Percentiles rank a stretch among this genome's conserved stretches.
These are phyloP conservation scores for Semnopithecus entellus DNA, from an alignment of 2,113 vertebrate species.

Conservation along the genomic window DNA sequence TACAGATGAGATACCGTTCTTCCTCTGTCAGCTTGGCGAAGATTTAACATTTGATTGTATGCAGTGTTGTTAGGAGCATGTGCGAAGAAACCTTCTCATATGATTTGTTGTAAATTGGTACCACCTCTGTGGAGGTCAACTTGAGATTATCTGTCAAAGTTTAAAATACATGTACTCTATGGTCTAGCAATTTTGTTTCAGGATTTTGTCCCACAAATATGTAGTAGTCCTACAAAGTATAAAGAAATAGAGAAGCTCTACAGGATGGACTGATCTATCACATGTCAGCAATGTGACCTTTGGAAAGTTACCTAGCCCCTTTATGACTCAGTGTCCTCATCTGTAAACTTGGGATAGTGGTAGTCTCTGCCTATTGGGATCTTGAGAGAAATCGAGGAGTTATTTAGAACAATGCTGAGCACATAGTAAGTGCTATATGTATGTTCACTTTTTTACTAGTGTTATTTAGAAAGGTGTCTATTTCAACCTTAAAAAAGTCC, in stretches of 20 bases:
- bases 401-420: background rate
- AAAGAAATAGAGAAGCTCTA: background rate
- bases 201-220: background rate
- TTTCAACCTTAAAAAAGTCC: background rate
- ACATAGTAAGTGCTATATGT: background rate
- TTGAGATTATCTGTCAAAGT: background rate
- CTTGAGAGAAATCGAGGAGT: background rate
- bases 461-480: background rate
- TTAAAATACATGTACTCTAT: background rate
- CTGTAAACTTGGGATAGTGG: background rate
- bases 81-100: background rate
- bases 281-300: background rate
- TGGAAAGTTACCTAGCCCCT: background rate
- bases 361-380: background rate
- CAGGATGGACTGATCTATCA: background rate
- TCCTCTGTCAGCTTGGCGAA: background rate
- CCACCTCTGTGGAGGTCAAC: background rate
- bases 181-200: background rate
- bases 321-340: background rate
- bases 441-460: background rate
- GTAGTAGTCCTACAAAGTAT: background rate
- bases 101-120: background rate
- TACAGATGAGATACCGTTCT: background rate
- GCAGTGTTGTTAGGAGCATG: background rate
- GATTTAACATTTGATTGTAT: background rate